phyloP scores from a whole-genome alignment of 2,113 vertebrate species.

The Leptobrachium ailaonicum region DNA sequence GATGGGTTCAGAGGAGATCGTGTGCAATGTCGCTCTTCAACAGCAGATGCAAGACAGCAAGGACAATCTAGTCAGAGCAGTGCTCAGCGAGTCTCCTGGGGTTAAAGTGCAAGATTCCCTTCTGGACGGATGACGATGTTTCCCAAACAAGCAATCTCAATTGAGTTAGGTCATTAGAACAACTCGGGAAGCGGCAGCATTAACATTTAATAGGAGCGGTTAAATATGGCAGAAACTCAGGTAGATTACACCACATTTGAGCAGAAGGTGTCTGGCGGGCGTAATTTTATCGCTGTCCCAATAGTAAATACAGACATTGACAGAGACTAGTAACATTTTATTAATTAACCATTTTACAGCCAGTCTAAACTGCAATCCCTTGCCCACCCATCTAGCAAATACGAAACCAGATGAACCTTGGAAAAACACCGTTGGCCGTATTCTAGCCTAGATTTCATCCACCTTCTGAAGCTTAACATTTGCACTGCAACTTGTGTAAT shows the following conservation, averaged over 20 bases:
- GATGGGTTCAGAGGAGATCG: slow-evolving; percentile 8
- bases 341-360: neutral
- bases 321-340: neutral
- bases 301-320: slow-evolving; percentile 33
- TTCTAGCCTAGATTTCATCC: too few relatives aligned
- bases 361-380: too few relatives aligned
- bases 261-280: slow-evolving; percentile 47
- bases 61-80: slow-evolving; percentile 57
- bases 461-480: too few relatives aligned
- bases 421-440: too few relatives aligned
- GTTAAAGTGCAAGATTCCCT: slow-evolving; percentile 59
- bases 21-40: slow-evolving; percentile 50
- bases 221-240: slow-evolving; percentile 56
- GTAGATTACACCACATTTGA: slow-evolving; percentile 58
- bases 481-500: too few relatives aligned
- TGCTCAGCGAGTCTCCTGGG: slow-evolving; percentile 57
- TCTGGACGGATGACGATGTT: slow-evolving; percentile 61
- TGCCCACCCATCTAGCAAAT: too few relatives aligned
- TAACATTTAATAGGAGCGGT: slow-evolving; percentile 65
- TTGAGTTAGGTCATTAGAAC: slow-evolving; percentile 50
- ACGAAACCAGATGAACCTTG: too few relatives aligned
- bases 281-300: slow-evolving; percentile 49
- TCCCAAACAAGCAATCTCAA: slow-evolving; percentile 56
- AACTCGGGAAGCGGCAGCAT: slow-evolving; percentile 65
- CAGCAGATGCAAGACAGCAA: slow-evolving; percentile 54